Base-by-base conservation (phyloP, 1,140 invertebrate species). In the Plodia interpunctella region DNA sequence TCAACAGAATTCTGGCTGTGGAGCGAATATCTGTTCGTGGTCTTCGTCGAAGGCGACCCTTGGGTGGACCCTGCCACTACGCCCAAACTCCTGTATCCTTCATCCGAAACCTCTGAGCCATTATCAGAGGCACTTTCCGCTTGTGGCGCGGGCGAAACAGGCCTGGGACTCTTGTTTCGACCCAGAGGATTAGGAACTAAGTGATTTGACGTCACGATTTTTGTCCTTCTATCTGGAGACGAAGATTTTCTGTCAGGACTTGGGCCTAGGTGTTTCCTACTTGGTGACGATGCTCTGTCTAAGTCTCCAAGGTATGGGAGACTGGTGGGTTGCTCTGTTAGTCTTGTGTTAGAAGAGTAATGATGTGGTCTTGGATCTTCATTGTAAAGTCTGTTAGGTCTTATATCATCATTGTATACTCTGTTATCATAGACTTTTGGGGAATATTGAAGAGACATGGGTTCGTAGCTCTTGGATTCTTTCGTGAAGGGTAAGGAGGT, bases 51-150 rank as follows among this genome's bases (percentile, higher is more conserved):
- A 5, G 81, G 90, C 25, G 84, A 90, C 0, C 81, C 82, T 59
- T 90, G 88, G 0, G 85, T 80, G 5, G 83, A 90, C 57, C 70
- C 87, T 19, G 91, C 94, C 25, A 94, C 92, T 20, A 94, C 90
- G 6, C 94, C 94, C 65, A 96, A 83, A 74, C 95, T 96, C 72
- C 95, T 92, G 75, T 97, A 97, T 4, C 96, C 96, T 77, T 96
- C 96, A 83, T 97, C 96, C 49, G 95, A 96, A 17, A 96, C 94
- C 78, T 96, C 95, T 59, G 95, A 96, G 2, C 95, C 94, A 67
- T 95, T 96, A 80, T 96, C 96, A 60, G 94, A 95, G 60, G 95
- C 93, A 52, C 93, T 91, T 59, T 92, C 90, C 49, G 87, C 76
- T 0, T 75, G 77, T 6, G 86, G 86, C 0, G 83, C 81, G 0